Conservation (phyloP, 1,140 invertebrate species). For the Camponotus floridanus region DNA sequence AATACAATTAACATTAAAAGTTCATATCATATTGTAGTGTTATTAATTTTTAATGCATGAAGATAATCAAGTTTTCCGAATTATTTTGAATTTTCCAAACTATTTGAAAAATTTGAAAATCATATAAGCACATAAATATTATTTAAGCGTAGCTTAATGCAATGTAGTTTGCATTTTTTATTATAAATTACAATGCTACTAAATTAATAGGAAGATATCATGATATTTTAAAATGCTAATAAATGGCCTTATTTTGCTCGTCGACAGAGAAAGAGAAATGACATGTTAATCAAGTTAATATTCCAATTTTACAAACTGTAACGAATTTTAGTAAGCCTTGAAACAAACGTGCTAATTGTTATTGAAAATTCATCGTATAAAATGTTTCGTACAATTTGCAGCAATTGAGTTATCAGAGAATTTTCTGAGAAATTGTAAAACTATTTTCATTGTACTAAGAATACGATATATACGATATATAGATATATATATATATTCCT, state of each 20-base stretch:
- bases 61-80: neutral
- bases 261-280: neutral
- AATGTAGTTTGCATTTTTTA: neutral
- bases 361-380: neutral
- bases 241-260: neutral
- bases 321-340: neutral
- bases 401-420: neutral
- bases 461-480: neutral
- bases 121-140: neutral
- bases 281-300: constrained; percentile 23
- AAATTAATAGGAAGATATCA: constrained; percentile 24
- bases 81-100: neutral
- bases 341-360: constrained; percentile 19
- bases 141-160: neutral
- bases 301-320: constrained; percentile 18
- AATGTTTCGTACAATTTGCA: neutral
- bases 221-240: constrained; percentile 41
- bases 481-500: neutral
- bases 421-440: neutral
- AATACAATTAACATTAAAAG: neutral
- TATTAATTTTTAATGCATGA: neutral
- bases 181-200: neutral
- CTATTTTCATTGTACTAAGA: too few species aligned
- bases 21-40: constrained; percentile 2
- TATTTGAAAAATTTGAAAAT: constrained; percentile 14